Percentiles rank a stretch among this genome's conserved stretches.
Evolutionary conservation across 2,888 invertebrate genomes (phyloP).

Genomic region (Nymphalis urticae): DNA sequence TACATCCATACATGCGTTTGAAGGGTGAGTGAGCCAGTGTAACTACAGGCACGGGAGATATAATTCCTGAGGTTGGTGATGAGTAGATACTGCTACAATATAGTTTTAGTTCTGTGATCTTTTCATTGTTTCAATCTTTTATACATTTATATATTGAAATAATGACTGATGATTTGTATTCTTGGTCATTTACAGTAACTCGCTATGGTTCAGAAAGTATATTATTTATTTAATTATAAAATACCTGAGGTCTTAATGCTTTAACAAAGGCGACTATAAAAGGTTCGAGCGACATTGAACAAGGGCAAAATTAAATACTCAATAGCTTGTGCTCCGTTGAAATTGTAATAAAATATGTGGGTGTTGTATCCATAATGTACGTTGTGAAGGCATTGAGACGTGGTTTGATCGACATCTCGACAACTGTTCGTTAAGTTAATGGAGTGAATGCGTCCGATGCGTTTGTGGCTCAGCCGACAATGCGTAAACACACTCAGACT

Average conservation of each 20-base stretch:
- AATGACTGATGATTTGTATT: too few species aligned
- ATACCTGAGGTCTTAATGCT: conserved; percentile 29
- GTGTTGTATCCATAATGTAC: conserved; percentile 72
- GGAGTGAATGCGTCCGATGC: conserved; percentile 65
- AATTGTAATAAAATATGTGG: conserved; percentile 67
- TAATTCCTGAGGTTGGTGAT: too few species aligned
- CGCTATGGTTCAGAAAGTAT: background rate
- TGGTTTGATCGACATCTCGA: conserved; percentile 80
- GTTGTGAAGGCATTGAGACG: conserved; percentile 67
- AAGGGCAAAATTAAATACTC: conserved; percentile 48
- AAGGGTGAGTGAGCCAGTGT: too few species aligned
- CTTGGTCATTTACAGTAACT: too few species aligned
- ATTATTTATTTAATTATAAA: conserved; percentile 31
- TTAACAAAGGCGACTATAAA: conserved; percentile 35
- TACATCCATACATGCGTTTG: too few species aligned
- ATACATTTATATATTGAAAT: too few species aligned
- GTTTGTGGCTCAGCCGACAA: conserved; percentile 59
- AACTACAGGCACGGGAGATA: too few species aligned
- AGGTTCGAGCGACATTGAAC: conserved; percentile 41
- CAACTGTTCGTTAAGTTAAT: conserved; percentile 80
- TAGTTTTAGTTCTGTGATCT: too few species aligned
- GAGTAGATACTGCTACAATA: too few species aligned
- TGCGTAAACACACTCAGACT: conserved; percentile 42
- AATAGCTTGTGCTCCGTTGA: conserved; percentile 56
- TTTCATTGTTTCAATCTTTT: too few species aligned